Percentiles rank a stretch among this genome's conserved stretches.
phyloP scores from a whole-genome alignment of 1,140 invertebrate species.

The Halictus rubicundus region DNA sequence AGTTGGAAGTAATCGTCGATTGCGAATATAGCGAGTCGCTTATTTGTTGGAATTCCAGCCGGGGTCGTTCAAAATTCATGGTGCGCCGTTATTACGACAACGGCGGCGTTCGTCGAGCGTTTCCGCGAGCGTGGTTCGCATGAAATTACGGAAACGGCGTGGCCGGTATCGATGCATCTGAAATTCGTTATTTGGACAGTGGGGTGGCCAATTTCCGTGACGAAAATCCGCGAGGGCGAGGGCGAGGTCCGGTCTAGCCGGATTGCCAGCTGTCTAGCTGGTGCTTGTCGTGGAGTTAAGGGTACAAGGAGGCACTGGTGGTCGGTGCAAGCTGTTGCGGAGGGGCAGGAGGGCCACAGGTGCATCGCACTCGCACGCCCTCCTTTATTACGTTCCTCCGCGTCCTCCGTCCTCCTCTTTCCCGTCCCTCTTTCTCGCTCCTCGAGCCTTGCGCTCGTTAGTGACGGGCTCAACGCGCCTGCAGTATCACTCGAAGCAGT shows the following conservation, averaged over 20 bases:
- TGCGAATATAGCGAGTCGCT: neutral
- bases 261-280: slow-evolving; percentile 35
- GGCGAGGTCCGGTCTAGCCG: neutral
- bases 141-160: slow-evolving; percentile 30
- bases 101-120: neutral
- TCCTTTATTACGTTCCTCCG: slow-evolving; percentile 60
- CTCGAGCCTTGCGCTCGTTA: slow-evolving; percentile 12
- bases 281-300: slow-evolving; percentile 26
- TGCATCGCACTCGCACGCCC: slow-evolving; percentile 72
- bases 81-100: neutral
- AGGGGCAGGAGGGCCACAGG: slow-evolving; percentile 63
- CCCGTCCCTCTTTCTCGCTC: slow-evolving; percentile 18
- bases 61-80: neutral
- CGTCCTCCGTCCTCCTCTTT: slow-evolving; percentile 46
- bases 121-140: slow-evolving; percentile 18
- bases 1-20: no score
- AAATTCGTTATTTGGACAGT: slow-evolving; percentile 19
- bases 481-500: neutral
- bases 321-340: slow-evolving; percentile 13
- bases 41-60: neutral
- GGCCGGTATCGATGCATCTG: neutral
- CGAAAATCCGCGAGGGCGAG: slow-evolving; percentile 22
- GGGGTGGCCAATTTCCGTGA: slow-evolving; percentile 48
- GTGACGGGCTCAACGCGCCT: neutral
- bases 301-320: slow-evolving; percentile 26